These are phyloP conservation scores for Gambusia yucatana DNA, from an alignment of 2,797 vertebrate genomes.

Conservation along the genomic window DNA sequence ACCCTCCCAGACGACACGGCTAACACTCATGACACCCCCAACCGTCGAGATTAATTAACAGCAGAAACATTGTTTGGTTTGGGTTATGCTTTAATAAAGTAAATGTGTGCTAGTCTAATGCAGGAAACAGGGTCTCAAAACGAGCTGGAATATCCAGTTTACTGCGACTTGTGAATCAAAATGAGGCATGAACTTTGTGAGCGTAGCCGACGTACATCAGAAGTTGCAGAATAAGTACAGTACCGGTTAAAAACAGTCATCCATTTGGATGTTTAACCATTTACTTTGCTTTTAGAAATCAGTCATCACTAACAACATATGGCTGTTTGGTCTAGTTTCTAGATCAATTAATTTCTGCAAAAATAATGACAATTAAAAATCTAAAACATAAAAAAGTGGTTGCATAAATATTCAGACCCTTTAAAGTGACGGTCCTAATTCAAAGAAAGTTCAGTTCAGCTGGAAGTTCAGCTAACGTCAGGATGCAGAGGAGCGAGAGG, in stretches of 20 bases:
- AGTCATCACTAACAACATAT: no score
- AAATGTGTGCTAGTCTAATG: slow-evolving; percentile 60
- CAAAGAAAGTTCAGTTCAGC: slow-evolving; percentile 42
- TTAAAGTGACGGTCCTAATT: no score
- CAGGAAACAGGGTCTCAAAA: slow-evolving; percentile 37
- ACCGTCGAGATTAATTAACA: slow-evolving; percentile 39
- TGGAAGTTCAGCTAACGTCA: slow-evolving; percentile 36
- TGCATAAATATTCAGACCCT: no score
- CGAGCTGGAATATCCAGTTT: slow-evolving; percentile 29
- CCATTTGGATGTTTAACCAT: neutral
- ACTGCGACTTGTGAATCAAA: slow-evolving; percentile 6
- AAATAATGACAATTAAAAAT: no score
- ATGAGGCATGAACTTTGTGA: neutral
- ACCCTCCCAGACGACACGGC: slow-evolving; percentile 20
- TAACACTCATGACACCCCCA: slow-evolving; percentile 33
- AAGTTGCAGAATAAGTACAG: neutral
- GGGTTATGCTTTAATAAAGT: slow-evolving; percentile 53
- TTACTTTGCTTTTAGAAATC: neutral
- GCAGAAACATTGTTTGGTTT: slow-evolving; percentile 40
- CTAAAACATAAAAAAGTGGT: neutral
- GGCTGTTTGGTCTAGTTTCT: neutral
- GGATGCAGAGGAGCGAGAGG: slow-evolving; percentile 60
- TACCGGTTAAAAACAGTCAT: neutral
- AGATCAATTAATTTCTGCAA: no score
- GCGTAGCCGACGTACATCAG: neutral